Evolutionary conservation across 2,113 vertebrate genomes (phyloP).

Genomic region (Hystrix brachyura): DNA sequence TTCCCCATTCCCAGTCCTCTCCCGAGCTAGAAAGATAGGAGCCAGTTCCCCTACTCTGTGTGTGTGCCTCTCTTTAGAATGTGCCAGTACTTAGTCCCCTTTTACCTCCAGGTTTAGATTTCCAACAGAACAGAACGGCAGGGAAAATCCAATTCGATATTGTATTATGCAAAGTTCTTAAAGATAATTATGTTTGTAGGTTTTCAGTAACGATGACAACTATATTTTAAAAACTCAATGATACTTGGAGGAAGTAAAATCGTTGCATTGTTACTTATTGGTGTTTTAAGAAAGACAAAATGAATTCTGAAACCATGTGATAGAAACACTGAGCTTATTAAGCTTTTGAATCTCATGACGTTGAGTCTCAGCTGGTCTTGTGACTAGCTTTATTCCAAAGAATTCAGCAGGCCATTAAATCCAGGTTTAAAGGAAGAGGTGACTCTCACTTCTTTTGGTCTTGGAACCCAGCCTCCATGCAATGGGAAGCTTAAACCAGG

Average conservation of each 20-base stretch:
- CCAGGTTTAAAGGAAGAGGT: neutral
- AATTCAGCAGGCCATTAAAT: neutral
- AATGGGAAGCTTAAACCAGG: neutral
- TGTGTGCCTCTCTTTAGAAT: neutral
- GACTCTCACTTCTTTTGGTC: neutral
- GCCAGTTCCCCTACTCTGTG: neutral
- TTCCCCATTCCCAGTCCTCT: neutral
- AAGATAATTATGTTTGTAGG: neutral
- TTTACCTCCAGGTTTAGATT: neutral
- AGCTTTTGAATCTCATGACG: neutral
- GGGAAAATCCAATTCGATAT: neutral
- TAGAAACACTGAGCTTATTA: neutral
- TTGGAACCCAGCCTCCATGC: neutral
- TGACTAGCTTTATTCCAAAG: neutral
- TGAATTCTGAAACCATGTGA: neutral
- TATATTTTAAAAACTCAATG: constrained; percentile 10
- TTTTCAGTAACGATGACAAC: neutral
- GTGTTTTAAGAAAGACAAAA: constrained; percentile 19
- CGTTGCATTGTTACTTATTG: neutral
- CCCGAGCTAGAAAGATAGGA: neutral
- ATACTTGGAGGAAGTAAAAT: neutral
- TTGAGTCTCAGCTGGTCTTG: neutral
- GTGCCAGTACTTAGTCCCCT: neutral
- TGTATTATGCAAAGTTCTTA: neutral
- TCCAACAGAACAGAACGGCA: neutral